These are phyloP conservation scores for Cetonia aurata DNA, from an alignment of 2,888 invertebrate species.

Conservation along the genomic window DNA sequence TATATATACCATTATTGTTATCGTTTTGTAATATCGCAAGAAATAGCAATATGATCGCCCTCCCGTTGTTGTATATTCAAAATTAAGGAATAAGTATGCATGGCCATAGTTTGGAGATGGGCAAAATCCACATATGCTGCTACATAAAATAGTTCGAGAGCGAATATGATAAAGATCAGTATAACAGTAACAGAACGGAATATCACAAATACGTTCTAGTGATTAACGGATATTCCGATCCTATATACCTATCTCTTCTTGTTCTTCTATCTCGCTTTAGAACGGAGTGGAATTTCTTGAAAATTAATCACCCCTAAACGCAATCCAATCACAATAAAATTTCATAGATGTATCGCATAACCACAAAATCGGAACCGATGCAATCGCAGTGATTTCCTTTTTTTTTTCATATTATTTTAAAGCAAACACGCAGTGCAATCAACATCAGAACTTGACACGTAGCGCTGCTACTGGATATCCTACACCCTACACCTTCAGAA, in stretches of 20 bases:
- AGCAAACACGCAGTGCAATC: too few species aligned
- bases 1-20: constrained; percentile 9
- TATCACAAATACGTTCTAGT: constrained; percentile 26
- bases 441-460: background rate
- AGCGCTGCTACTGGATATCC: too few species aligned
- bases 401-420: too few species aligned
- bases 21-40: constrained; percentile 26
- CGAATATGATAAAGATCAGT: constrained; percentile 37
- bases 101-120: background rate
- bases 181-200: constrained; percentile 27
- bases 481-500: too few species aligned
- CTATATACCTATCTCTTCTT: too few species aligned
- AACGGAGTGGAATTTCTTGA: background rate
- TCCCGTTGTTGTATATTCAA: constrained; percentile 4
- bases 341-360: background rate
- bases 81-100: constrained; percentile 26
- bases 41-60: background rate
- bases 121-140: constrained; percentile 7
- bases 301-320: background rate
- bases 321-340: constrained; percentile 11
- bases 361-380: too few species aligned
- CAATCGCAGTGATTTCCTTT: too few species aligned
- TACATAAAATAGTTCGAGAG: constrained; percentile 6
- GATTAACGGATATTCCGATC: constrained; percentile 1
- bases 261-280: background rate